phyloP scores from a whole-genome alignment of 1,140 invertebrate genomes.

The Eumeta japonica region DNA sequence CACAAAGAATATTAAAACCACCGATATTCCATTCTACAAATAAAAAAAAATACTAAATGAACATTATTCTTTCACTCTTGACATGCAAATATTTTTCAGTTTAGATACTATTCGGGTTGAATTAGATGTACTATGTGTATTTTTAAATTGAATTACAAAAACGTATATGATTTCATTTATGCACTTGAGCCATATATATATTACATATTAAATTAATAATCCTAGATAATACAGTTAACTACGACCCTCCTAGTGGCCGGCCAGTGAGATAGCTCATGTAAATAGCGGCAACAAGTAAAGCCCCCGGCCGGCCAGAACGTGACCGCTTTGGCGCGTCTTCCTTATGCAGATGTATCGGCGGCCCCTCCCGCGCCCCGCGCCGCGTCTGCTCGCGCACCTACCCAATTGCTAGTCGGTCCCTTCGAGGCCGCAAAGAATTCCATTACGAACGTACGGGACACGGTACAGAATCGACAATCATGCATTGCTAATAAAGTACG shows the following conservation, averaged over 20 bases:
- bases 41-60: no score
- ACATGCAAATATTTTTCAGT: no score
- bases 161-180: neutral
- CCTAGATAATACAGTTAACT: neutral
- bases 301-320: constrained; percentile 26
- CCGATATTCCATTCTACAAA: no score
- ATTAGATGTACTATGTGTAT: no score
- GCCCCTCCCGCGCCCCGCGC: constrained; percentile 1
- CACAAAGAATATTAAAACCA: no score
- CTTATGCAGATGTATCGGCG: constrained; percentile 39
- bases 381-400: constrained; percentile 9
- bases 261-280: constrained; percentile 10
- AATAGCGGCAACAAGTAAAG: constrained; percentile 32
- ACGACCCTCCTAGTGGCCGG: constrained; percentile 4
- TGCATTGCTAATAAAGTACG: no score
- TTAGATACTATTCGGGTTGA: no score
- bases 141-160: no score
- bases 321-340: constrained; percentile 44
- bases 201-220: neutral
- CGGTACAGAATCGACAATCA: neutral
- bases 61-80: no score
- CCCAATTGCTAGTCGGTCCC: neutral
- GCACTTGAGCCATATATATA: neutral
- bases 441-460: constrained; percentile 15
- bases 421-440: constrained; percentile 29